Evolutionary conservation across 2,888 invertebrate genomes (phyloP).

Genomic region (Myopa testacea): DNA sequence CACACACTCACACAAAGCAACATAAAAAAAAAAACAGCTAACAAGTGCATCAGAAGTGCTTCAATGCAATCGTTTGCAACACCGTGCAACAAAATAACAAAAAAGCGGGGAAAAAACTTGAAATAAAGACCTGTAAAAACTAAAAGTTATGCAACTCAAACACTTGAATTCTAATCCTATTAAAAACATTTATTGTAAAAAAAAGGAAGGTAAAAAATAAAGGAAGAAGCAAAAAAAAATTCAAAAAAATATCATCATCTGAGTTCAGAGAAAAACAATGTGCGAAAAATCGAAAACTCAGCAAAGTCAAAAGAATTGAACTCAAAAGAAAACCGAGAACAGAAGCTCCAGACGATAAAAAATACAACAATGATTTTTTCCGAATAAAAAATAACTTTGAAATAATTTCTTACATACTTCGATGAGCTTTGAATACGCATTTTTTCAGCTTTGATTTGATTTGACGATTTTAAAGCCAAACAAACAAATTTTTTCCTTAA

Average conservation of each 20-base stretch:
- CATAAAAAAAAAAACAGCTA: not conserved
- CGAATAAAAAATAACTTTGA: not conserved
- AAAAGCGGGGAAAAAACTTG: not conserved
- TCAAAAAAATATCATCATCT: too few relatives aligned
- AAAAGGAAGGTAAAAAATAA: not conserved
- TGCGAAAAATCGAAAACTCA: too few relatives aligned
- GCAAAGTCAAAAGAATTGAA: too few relatives aligned
- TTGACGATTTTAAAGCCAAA: too few relatives aligned
- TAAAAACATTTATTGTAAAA: not conserved
- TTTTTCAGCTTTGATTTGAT: not conserved
- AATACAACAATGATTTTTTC: not conserved
- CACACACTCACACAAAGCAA: not conserved
- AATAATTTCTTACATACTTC: too few relatives aligned
- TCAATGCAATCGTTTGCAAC: not conserved
- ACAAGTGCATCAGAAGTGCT: not conserved
- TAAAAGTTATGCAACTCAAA: not conserved
- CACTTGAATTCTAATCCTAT: not conserved
- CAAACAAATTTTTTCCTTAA: too few relatives aligned
- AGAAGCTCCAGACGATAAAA: not conserved
- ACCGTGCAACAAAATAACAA: not conserved
- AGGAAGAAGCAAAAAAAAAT: too few relatives aligned
- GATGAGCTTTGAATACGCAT: too few relatives aligned
- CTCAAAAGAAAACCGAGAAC: too few relatives aligned
- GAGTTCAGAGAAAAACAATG: too few relatives aligned
- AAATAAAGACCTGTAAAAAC: not conserved